Base-by-base conservation (phyloP, 2,113 vertebrate genomes). In the Dipodomys stephensi region DNA sequence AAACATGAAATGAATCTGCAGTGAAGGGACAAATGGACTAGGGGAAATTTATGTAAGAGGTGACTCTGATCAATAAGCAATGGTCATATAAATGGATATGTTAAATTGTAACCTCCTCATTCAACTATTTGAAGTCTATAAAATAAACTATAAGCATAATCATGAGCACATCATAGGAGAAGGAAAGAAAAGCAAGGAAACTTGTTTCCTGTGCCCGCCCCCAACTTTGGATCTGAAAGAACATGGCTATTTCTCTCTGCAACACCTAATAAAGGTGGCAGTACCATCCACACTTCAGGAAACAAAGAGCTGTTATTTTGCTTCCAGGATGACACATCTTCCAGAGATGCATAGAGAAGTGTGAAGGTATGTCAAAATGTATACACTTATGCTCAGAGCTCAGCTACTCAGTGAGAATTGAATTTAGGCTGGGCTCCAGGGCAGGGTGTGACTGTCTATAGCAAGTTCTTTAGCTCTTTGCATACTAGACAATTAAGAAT, bases 391-490 rank as follows among this genome's bases (percentile, higher is more conserved):
- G 39, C 57, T 62, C 44, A 68, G 5, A 62, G 19, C 16, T 88
- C n/a, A 88, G 49, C 28, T 94, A 65, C 83, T 74, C 57, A 71
- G 72, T 23, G 83, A 86, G 67, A 96, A 85, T 44, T 44, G 35
- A 73, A 28, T 69, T 64, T 85, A 35, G 53, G 27, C 32, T 89
- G 35, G 46, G 57, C 27, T 90, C 82, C 35, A 86, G 60, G 35
- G 11, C 25, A 90, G 23, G 87, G 57, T 92, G 60, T 44, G 89
- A 94, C 28, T 28, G 53, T 20, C 23, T 30, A 79, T 74, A 90
- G 35, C 71, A 94, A 95, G 28, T 92, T 87, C 35, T 84, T 22
- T 92, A 90, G 46, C 82, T 84, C 32, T 94, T 23, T 91, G 32
- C 4, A 67, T 20, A 60, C 19, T 91, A 92, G 32, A 90, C 20